Conservation (phyloP, 2,797 vertebrate species). For the Cynodonichthys magdalenae region DNA sequence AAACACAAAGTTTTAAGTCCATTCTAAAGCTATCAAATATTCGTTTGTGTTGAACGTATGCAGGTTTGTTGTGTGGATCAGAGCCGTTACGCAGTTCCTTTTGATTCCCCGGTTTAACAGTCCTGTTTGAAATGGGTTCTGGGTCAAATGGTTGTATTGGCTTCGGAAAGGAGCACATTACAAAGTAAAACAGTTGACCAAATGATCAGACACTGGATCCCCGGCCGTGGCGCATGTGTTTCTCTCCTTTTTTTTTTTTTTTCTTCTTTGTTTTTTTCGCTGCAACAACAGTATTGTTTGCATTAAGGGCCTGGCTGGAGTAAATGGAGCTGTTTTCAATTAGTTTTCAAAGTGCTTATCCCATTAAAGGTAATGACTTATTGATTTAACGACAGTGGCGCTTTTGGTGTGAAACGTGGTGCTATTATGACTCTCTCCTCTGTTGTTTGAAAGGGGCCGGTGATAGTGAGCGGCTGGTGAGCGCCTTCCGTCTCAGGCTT, state of each 20-base stretch:
- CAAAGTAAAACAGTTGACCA: slow-evolving; percentile 62
- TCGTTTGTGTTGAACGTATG: neutral
- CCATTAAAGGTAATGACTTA: slow-evolving; percentile 99
- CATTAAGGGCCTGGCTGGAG: slow-evolving; percentile 88
- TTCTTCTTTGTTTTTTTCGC: slow-evolving; percentile 60
- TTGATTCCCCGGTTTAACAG: slow-evolving; percentile 1
- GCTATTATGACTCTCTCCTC: slow-evolving; percentile 84
- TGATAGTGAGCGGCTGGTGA: slow-evolving; percentile 38
- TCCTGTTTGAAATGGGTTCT: slow-evolving; percentile 18
- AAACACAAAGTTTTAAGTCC: neutral
- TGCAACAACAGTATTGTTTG: slow-evolving; percentile 84
- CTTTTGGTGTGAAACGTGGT: slow-evolving; percentile 92
- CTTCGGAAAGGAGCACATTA: slow-evolving; percentile 31
- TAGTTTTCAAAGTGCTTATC: slow-evolving; percentile 99
- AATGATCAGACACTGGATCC: slow-evolving; percentile 54
- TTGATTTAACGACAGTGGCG: slow-evolving; percentile 96
- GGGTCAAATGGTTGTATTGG: slow-evolving; percentile 39
- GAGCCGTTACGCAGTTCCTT: neutral
- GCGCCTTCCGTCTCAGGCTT: slow-evolving; percentile 44
- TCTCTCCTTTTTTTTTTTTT: slow-evolving; percentile 18
- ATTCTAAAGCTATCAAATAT: neutral
- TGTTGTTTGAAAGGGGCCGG: slow-evolving; percentile 65
- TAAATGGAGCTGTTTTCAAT: slow-evolving; percentile 99
- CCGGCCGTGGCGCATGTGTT: slow-evolving; percentile 31
- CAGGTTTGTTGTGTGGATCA: neutral